Base-by-base conservation (phyloP, 2,888 invertebrate genomes). In the Lycia hirtaria region DNA sequence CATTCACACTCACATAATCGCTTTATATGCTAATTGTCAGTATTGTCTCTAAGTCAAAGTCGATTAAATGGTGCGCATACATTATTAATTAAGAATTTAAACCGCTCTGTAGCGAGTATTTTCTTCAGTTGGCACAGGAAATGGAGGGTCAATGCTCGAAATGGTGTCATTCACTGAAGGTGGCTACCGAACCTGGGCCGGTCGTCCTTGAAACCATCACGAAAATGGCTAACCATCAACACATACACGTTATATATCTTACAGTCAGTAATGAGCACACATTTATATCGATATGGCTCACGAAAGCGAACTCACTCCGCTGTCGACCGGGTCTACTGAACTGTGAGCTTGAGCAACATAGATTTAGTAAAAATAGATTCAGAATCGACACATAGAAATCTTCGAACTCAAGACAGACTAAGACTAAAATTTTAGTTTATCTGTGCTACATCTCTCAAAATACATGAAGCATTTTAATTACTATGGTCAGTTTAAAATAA, bases 91-190 rank as follows among this genome's bases (percentile, higher is more conserved):
- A 74, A 70, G 72, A 78, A 76, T 78, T 76, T 78, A 60, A 77
- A 81, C 67, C 76, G 71, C 79, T n/a, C n/a, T 78, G 73, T 77
- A 77, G 77, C 75, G 75, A 72, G 69, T 77, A 73, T 83, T 78
- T 77, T 78, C 78, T 79, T 85, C 72, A 72, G 80, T 74, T 78
- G 74, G 79, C 83, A 79, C 87, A 91, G 89, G 89, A 89, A 90
- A 81, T 78, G 74, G 72, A 65, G 79, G 90, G 87, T 92, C 90
- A 90, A 90, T 75, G 91, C 73, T 80, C 91, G 78, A 78, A 87
- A 83, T 88, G 83, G 83, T 90, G 91, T 88, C 88, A 76, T 89
- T 90, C 86, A 85, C 88, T 76, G 87, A 81, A 85, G 83, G 85
- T 86, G 88, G 88, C 84, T 85, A 87, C 89, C 85, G 88, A 91